Conservation (phyloP, 2,113 vertebrate species). For the Diadophis punctatus region DNA sequence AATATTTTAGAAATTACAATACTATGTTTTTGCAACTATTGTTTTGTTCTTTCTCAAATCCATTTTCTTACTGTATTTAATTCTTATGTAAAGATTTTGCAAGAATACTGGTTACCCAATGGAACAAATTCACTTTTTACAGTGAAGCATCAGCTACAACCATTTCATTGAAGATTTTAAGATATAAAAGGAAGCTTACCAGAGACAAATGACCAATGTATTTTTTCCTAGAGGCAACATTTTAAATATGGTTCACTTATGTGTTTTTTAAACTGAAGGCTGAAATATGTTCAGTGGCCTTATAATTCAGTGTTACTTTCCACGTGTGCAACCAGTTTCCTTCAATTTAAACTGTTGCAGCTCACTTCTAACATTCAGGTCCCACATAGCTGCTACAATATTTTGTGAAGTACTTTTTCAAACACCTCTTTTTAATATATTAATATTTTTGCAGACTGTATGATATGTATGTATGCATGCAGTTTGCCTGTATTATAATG, state of each 20-base stretch:
- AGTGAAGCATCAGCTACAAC: not conserved
- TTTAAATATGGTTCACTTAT: not conserved
- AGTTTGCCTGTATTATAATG: not conserved
- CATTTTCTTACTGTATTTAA: not conserved
- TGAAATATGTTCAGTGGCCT: not conserved
- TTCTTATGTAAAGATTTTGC: not conserved
- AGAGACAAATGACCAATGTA: not conserved
- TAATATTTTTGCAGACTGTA: not conserved
- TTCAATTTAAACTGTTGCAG: not conserved
- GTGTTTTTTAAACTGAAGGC: not conserved
- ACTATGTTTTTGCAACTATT: conserved; percentile 63
- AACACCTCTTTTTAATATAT: not conserved
- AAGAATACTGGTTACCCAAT: not conserved
- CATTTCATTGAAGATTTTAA: not conserved
- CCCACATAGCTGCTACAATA: not conserved
- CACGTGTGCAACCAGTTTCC: not conserved
- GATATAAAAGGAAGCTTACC: not conserved
- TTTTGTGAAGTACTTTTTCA: not conserved
- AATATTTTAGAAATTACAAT: conserved; percentile 71
- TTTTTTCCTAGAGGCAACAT: not conserved
- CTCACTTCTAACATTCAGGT: not conserved
- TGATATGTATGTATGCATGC: too few species aligned
- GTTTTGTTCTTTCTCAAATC: conserved; percentile 22
- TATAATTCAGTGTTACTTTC: not conserved
- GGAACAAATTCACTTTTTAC: not conserved